phyloP scores from a whole-genome alignment of 2,113 vertebrate species.

The Acanthisitta chloris region DNA sequence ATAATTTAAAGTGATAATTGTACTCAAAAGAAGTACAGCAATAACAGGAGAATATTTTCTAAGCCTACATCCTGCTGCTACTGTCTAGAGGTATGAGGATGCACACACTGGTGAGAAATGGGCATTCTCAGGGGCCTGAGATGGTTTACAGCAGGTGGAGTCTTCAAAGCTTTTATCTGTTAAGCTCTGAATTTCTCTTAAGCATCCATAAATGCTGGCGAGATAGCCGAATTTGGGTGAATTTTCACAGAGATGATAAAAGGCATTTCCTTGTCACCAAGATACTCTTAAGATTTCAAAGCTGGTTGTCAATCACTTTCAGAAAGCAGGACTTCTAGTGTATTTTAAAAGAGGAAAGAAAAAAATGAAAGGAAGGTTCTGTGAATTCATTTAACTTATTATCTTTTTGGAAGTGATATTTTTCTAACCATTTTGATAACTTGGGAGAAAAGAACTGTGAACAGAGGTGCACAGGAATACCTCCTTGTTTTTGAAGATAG shows the following conservation, averaged over 20 bases:
- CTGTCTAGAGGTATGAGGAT: background rate
- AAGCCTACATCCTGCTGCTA: background rate
- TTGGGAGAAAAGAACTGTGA: background rate
- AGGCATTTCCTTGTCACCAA: conserved; percentile 1
- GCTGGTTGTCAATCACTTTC: background rate
- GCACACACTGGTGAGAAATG: background rate
- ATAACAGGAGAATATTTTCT: background rate
- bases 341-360: background rate
- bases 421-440: background rate
- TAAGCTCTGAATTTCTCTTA: background rate
- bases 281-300: conserved; percentile 11
- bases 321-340: background rate
- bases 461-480: background rate
- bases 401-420: background rate
- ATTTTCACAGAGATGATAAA: background rate
- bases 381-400: background rate
- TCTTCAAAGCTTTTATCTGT: background rate
- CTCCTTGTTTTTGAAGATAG: background rate
- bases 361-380: background rate
- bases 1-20: background rate
- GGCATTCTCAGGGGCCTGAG: background rate
- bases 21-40: background rate
- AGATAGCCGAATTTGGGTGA: background rate
- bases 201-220: background rate
- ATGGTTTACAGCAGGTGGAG: background rate